Percentiles rank a stretch among this genome's conserved stretches.
phyloP scores from a whole-genome alignment of 2,113 vertebrate genomes.

The Prunella himalayana region DNA sequence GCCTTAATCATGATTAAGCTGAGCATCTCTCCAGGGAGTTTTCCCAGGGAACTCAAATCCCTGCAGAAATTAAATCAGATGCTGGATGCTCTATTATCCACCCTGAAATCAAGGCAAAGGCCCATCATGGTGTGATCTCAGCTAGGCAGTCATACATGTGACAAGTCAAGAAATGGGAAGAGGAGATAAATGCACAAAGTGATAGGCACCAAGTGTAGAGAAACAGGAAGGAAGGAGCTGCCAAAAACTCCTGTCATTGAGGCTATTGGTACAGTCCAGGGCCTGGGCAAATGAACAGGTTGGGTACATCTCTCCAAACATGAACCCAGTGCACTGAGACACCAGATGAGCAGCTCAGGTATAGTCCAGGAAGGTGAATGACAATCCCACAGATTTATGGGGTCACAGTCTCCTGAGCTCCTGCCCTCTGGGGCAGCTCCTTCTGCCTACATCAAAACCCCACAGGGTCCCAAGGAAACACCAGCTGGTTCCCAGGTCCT shows the following conservation, averaged over 20 bases:
- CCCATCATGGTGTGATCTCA: background rate
- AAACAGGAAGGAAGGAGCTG: background rate
- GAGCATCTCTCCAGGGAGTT: background rate
- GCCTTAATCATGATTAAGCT: slow-evolving; percentile 52
- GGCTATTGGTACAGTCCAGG: background rate
- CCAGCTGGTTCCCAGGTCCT: background rate
- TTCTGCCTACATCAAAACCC: background rate
- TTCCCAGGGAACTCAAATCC: slow-evolving; percentile 30
- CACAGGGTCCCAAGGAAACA: background rate
- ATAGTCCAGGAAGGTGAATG: background rate
- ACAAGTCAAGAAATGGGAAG: background rate
- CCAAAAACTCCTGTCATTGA: background rate
- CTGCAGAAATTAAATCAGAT: slow-evolving; percentile 15
- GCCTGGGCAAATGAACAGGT: background rate
- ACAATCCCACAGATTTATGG: background rate
- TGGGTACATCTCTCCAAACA: background rate
- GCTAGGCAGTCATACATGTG: background rate
- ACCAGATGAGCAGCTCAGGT: background rate
- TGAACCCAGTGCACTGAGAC: background rate
- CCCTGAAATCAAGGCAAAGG: background rate
- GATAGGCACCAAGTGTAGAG: background rate
- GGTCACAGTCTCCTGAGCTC: background rate
- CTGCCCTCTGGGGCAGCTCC: background rate
- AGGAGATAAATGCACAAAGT: background rate
- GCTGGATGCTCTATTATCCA: background rate